Conservation (phyloP, 2,888 invertebrate species). For the Drosophila birchii region DNA sequence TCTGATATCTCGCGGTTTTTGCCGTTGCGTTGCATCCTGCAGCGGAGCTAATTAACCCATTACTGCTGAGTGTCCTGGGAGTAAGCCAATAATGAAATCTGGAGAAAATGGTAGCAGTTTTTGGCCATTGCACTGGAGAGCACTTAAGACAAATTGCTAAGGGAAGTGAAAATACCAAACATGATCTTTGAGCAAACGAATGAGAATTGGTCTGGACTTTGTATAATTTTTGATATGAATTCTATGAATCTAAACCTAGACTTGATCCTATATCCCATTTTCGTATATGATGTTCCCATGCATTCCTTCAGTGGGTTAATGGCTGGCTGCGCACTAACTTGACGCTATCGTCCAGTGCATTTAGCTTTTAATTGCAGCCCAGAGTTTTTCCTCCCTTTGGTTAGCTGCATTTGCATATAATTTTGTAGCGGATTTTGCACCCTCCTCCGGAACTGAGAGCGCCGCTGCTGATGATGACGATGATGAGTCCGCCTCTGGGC, state of each 20-base stretch:
- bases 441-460: background rate
- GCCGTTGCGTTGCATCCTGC: constrained; percentile 49
- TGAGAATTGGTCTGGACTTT: background rate
- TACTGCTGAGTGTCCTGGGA: constrained; percentile 23
- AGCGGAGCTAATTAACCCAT: constrained; percentile 58
- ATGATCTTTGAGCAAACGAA: background rate
- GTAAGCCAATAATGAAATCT: constrained; percentile 12
- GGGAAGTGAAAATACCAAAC: background rate
- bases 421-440: constrained; percentile 61
- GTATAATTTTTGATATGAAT: background rate
- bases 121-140: background rate
- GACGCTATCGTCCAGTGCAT: constrained; percentile 69
- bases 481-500: constrained; percentile 23
- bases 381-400: constrained; percentile 49
- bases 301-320: constrained; percentile 56
- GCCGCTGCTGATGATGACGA: constrained; percentile 41
- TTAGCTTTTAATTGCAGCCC: constrained; percentile 72
- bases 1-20: constrained; percentile 76
- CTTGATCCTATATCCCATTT: background rate
- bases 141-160: background rate
- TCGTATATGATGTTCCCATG: background rate
- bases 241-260: background rate
- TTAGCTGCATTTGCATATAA: constrained; percentile 72
- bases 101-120: background rate
- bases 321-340: constrained; percentile 39